Conservation (phyloP, 2,888 invertebrate species). For the Diadegma fenestrale region DNA sequence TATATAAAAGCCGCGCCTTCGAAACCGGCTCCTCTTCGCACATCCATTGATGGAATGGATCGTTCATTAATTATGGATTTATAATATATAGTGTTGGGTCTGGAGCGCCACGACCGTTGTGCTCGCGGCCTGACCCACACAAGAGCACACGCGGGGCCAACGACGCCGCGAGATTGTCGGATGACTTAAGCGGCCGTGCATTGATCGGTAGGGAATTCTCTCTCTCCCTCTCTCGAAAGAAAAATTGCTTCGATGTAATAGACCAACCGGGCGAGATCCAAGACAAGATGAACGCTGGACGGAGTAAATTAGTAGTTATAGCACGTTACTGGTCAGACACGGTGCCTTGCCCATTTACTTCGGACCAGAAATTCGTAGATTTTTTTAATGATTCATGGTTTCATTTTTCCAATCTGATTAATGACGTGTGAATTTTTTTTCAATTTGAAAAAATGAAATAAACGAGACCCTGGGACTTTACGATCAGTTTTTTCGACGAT, state of each 20-base stretch:
- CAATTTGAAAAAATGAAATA: slow-evolving; percentile 9
- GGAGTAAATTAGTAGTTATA: slow-evolving; percentile 65
- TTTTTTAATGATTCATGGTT: slow-evolving; percentile 47
- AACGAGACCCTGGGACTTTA: not conserved
- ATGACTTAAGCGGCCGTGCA: slow-evolving; percentile 70
- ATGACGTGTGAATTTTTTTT: slow-evolving; percentile 6
- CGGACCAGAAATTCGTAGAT: slow-evolving; percentile 15
- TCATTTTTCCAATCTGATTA: slow-evolving; percentile 32
- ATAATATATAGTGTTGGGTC: slow-evolving; percentile 45
- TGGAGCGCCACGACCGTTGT: slow-evolving; percentile 51
- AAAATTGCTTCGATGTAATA: slow-evolving; percentile 54
- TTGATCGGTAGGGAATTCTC: slow-evolving; percentile 61
- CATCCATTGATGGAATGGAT: slow-evolving; percentile 72
- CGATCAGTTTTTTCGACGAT: not conserved
- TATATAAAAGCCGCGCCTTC: slow-evolving; percentile 61
- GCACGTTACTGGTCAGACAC: slow-evolving; percentile 59
- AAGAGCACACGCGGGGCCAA: slow-evolving; percentile 55
- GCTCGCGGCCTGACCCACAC: slow-evolving; percentile 46
- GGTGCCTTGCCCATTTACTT: slow-evolving; percentile 41
- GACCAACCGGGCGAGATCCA: slow-evolving; percentile 35
- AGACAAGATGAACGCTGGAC: slow-evolving; percentile 33
- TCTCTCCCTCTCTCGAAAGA: slow-evolving; percentile 63
- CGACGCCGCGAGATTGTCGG: slow-evolving; percentile 55
- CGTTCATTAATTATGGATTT: slow-evolving; percentile 77
- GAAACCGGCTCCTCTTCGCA: slow-evolving; percentile 66